Percentiles rank a stretch among this genome's conserved stretches.
Evolutionary conservation across 2,113 vertebrate species (phyloP).

Genomic region (Burhinus bistriatus): DNA sequence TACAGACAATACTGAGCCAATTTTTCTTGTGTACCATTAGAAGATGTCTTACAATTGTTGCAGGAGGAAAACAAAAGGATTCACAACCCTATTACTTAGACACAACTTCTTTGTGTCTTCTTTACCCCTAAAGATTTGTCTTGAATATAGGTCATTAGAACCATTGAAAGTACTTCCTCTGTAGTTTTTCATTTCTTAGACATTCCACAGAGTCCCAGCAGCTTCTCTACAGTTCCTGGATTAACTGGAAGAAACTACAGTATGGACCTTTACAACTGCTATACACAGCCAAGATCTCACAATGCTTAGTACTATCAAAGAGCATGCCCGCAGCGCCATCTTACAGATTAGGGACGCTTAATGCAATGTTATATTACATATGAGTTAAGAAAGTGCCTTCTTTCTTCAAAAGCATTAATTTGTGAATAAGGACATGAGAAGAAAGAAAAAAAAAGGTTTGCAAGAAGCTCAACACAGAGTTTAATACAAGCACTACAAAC

Average conservation of each 20-base stretch:
- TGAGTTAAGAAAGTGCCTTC: neutral
- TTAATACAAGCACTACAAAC: neutral
- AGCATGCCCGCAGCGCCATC: neutral
- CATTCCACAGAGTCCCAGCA: neutral
- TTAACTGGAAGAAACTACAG: neutral
- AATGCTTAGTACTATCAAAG: neutral
- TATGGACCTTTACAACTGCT: neutral
- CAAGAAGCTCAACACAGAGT: neutral
- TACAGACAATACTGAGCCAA: neutral
- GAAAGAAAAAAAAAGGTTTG: neutral
- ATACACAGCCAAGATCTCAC: neutral
- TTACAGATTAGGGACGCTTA: neutral
- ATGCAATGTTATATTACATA: neutral
- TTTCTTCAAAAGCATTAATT: neutral
- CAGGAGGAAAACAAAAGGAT: neutral
- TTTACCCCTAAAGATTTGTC: neutral
- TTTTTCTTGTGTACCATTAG: neutral
- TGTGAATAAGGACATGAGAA: neutral
- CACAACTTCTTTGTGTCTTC: neutral
- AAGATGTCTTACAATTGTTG: neutral
- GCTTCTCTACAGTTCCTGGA: neutral
- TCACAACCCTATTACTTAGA: neutral
- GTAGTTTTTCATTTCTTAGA: neutral
- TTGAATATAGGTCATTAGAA: neutral
- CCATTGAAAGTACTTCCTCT: neutral